A percentile compares a stretch with the other conserved stretches of the same genome.
Evolutionary conservation across 2,797 vertebrate species (phyloP).

Genomic region (Rhynchotus rufescens): DNA sequence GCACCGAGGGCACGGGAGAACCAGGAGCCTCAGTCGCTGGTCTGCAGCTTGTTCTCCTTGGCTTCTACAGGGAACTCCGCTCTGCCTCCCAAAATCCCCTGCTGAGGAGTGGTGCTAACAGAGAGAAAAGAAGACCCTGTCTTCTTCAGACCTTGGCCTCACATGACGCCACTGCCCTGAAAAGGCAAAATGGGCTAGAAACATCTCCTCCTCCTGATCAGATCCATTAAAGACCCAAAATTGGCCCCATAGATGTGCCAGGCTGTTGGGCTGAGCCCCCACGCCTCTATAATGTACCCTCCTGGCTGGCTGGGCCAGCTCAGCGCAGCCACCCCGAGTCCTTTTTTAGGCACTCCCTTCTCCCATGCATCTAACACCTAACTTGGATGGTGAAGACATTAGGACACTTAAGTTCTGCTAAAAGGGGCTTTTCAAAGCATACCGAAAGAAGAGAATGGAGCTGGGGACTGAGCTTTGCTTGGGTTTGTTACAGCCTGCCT

Average conservation of each 20-base stretch:
- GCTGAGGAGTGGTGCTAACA: not conserved
- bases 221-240: not conserved
- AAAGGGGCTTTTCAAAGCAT: not conserved
- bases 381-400: fast-evolving
- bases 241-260: not conserved
- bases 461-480: not conserved
- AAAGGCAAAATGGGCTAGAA: not conserved
- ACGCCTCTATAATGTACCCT: not conserved
- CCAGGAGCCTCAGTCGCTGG: not conserved
- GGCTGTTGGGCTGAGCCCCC: no score
- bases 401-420: not conserved
- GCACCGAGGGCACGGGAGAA: no score
- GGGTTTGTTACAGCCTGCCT: not conserved
- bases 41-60: not conserved
- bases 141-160: not conserved
- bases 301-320: not conserved
- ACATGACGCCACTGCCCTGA: not conserved
- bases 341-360: not conserved
- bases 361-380: not conserved
- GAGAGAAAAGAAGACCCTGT: not conserved
- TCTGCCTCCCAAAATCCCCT: not conserved
- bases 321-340: not conserved
- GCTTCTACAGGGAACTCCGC: not conserved
- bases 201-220: not conserved
- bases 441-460: not conserved